Evolutionary conservation across 2,797 vertebrate genomes (phyloP).

Genomic region (Parauchenoglanis punctatus): DNA sequence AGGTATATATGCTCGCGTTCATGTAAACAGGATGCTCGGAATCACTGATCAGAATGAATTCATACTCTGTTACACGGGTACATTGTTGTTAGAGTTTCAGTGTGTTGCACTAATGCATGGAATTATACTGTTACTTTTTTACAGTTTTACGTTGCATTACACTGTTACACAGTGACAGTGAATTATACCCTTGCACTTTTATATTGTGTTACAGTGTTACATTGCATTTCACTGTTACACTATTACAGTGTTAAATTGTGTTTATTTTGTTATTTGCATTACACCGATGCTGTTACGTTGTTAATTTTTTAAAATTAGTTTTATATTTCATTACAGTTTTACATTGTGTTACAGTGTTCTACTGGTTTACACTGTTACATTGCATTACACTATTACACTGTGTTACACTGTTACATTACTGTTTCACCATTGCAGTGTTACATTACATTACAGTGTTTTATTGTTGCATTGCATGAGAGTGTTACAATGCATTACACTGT

Average conservation of each 20-base stretch:
- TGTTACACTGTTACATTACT: not conserved
- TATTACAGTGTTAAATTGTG: not conserved
- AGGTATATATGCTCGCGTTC: no score
- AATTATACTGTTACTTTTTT: not conserved
- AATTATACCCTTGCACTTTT: not conserved
- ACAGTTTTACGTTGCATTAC: not conserved
- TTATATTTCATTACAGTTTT: not conserved
- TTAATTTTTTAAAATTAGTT: not conserved
- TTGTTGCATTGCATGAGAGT: not conserved
- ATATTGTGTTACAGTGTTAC: not conserved
- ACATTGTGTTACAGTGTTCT: not conserved
- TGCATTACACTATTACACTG: not conserved
- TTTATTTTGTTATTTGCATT: not conserved
- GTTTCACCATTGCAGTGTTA: not conserved
- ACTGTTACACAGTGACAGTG: not conserved
- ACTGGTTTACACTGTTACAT: not conserved
- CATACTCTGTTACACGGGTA: not conserved
- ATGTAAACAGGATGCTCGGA: no score
- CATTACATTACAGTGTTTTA: not conserved
- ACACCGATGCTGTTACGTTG: not conserved
- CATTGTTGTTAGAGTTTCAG: not conserved
- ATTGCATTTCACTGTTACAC: not conserved
- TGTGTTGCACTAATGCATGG: not conserved
- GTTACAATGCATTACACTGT: not conserved
- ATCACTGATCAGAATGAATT: no score